These are phyloP conservation scores for Podiceps cristatus DNA, from an alignment of 2,113 vertebrate species.

Conservation along the genomic window DNA sequence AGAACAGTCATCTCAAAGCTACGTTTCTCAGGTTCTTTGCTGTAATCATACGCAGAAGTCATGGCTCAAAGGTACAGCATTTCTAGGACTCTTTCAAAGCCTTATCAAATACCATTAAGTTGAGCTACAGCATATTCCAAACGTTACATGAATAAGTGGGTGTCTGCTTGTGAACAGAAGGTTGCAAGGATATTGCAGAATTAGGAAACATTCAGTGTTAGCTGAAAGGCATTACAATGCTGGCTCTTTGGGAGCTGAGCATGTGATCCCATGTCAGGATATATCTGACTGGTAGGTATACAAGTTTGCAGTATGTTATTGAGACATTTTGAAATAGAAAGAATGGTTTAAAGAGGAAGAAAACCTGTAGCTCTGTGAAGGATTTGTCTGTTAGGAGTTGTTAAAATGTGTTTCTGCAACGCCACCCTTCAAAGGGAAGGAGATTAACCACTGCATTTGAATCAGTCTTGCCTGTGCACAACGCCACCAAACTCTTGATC, in stretches of 20 bases:
- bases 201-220: not conserved
- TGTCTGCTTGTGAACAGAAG: not conserved
- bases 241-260: not conserved
- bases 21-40: not conserved
- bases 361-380: not conserved
- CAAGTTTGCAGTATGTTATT: not conserved
- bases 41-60: not conserved
- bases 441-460: not conserved
- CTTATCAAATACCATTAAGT: not conserved
- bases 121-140: not conserved
- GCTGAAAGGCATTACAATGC: not conserved
- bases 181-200: not conserved
- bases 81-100: not conserved
- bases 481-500: not conserved
- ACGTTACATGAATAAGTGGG: not conserved
- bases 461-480: not conserved
- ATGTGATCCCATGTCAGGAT: rapidly evolving
- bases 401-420: not conserved
- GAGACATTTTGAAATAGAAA: not conserved
- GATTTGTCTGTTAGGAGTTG: not conserved
- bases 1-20: not conserved
- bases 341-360: not conserved
- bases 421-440: not conserved
- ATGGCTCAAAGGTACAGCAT: not conserved
- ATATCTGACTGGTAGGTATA: not conserved